Conservation (phyloP, 2,888 invertebrate genomes). For the Limnephilus lunatus region DNA sequence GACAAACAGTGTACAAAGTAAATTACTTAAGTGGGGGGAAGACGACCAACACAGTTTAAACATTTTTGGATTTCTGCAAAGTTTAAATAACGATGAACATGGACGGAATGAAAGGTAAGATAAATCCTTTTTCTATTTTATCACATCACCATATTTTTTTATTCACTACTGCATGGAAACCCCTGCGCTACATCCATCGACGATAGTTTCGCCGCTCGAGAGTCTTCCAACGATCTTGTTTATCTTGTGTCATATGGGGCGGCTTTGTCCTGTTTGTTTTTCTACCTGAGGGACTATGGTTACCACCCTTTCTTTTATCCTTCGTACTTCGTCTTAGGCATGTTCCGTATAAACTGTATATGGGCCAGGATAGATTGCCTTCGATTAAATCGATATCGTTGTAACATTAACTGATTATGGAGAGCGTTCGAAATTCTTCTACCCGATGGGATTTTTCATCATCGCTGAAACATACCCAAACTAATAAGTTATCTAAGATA, state of each 20-base stretch:
- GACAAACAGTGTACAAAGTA: not conserved
- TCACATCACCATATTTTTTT: not conserved
- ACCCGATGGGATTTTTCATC: not conserved
- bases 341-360: not conserved
- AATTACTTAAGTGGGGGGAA: not conserved
- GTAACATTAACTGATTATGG: not conserved
- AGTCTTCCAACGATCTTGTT: not conserved
- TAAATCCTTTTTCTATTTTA: not conserved
- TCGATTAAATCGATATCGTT: not conserved
- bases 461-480: not conserved
- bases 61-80: not conserved
- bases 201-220: not conserved
- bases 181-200: not conserved
- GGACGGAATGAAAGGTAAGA: constrained; percentile 30
- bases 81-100: not conserved
- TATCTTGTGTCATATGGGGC: not conserved
- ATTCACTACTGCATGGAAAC: not conserved
- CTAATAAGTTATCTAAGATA: not conserved
- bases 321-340: not conserved
- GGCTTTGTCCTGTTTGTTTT: not conserved
- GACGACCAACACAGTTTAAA: not conserved
- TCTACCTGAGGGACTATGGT: not conserved
- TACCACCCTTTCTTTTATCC: not conserved
- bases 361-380: not conserved
- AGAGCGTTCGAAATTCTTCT: not conserved